Conservation (phyloP, 2,797 vertebrate genomes). For the Mormyrops boulengeri region DNA sequence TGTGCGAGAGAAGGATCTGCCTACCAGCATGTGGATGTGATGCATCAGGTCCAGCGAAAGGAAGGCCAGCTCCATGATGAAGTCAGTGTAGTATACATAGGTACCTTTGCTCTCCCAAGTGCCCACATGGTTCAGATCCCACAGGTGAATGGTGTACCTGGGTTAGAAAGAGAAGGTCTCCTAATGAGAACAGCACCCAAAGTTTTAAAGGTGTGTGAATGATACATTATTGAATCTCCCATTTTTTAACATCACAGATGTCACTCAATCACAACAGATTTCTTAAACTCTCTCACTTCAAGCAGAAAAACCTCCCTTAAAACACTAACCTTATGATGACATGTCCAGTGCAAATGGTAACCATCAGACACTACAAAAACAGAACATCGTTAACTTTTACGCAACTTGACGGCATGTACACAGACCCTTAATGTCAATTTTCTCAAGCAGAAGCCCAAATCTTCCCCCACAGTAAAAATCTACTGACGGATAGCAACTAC, state of each 20-base stretch:
- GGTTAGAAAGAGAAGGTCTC: constrained; percentile 12
- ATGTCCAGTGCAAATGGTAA: constrained; percentile 84
- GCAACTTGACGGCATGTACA: neutral
- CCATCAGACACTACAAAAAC: constrained; percentile 76
- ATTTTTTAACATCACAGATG: neutral
- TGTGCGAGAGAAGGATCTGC: neutral
- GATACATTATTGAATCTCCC: neutral
- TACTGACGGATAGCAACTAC: neutral
- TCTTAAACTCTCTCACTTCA: neutral
- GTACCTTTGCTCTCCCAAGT: constrained; percentile 92
- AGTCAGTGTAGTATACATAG: constrained; percentile 91
- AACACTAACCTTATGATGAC: constrained; percentile 86
- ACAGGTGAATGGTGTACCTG: constrained; percentile 90
- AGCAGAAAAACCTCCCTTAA: neutral
- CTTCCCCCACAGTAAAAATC: neutral
- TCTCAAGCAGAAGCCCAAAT: neutral
- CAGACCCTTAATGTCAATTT: neutral
- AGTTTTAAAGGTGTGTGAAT: neutral
- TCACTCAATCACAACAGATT: neutral
- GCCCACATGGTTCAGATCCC: constrained; percentile 89
- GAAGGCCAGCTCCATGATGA: constrained; percentile 86
- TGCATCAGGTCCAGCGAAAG: constrained; percentile 87
- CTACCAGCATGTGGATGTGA: constrained; percentile 93
- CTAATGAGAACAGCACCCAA: neutral
- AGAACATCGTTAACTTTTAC: neutral